phyloP scores from a whole-genome alignment of 2,888 invertebrate genomes.

The Auanema sp. region DNA sequence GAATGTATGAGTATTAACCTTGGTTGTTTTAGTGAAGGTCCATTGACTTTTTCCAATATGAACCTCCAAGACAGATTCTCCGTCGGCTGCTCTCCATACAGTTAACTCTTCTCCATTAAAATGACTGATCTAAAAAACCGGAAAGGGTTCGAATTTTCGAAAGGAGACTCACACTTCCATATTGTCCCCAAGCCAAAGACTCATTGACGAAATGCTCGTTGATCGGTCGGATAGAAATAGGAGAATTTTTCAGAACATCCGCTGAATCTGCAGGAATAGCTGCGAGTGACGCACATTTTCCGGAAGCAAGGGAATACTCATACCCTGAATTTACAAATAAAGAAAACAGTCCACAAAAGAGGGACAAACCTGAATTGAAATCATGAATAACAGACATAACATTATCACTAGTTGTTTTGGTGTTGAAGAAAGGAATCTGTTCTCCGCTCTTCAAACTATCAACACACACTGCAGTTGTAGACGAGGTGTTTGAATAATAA shows the following conservation, averaged over 20 bases:
- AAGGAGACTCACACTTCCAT: not conserved
- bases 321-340: conserved; percentile 7
- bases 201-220: not conserved
- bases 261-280: not conserved
- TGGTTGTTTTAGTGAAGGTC: no score
- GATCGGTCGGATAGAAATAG: not conserved
- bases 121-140: not conserved
- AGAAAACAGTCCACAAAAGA: not conserved
- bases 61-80: not conserved
- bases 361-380: conserved; percentile 6
- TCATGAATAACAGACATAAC: conserved; percentile 12
- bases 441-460: conserved; percentile 6
- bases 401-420: not conserved
- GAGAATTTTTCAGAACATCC: not conserved
- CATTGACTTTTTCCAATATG: no score
- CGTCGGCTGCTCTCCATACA: not conserved
- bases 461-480: not conserved
- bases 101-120: not conserved
- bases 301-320: conserved; percentile 7
- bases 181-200: not conserved
- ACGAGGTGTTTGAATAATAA: conserved; percentile 8
- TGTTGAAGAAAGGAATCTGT: conserved; percentile 13
- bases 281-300: not conserved
- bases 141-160: not conserved
- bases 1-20: no score